Percentiles rank a stretch among this genome's conserved stretches.
Conservation (phyloP, 2,888 invertebrate species). For the Leptopterna dolabrata region DNA sequence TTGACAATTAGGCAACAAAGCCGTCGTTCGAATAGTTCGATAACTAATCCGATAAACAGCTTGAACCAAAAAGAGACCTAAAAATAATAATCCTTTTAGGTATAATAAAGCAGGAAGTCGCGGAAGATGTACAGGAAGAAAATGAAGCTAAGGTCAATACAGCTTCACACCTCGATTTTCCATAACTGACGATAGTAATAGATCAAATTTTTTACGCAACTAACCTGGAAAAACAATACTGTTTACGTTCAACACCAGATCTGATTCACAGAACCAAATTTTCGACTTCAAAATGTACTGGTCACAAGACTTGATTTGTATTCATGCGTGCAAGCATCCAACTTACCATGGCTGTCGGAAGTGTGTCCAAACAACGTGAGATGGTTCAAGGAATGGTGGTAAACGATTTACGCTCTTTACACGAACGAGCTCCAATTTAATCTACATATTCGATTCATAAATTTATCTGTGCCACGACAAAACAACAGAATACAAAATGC, state of each 20-base stretch:
- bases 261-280: background rate
- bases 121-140: background rate
- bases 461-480: slow-evolving; percentile 7
- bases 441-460: background rate
- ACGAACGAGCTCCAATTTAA: background rate
- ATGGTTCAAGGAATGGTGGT: background rate
- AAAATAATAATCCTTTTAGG: too few species aligned
- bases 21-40: too few species aligned
- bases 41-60: too few species aligned
- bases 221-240: too few species aligned
- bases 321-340: background rate
- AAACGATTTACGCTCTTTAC: background rate
- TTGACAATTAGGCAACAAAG: too few species aligned
- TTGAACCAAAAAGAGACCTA: too few species aligned
- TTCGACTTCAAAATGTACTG: background rate
- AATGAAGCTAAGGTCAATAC: background rate
- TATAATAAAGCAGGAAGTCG: background rate
- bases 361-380: background rate
- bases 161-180: background rate
- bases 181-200: background rate
- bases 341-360: background rate
- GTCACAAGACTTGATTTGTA: background rate
- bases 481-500: slow-evolving; percentile 18
- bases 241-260: background rate
- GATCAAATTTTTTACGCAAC: background rate